Evolutionary conservation across 2,888 invertebrate species (phyloP).

Genomic region (Platynereis dumerilii): DNA sequence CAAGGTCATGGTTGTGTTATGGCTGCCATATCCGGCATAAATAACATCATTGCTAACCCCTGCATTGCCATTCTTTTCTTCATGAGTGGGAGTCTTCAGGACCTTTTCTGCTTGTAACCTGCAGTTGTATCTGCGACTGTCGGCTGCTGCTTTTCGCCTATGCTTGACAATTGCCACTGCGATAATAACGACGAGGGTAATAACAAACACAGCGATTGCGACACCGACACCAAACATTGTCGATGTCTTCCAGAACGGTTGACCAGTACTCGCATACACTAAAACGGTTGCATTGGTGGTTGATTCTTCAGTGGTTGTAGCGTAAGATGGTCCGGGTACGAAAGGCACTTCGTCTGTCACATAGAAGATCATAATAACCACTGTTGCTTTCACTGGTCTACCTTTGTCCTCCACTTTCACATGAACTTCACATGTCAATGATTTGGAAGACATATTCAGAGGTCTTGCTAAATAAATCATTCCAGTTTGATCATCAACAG

Average conservation of each 20-base stretch:
- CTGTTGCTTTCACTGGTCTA: not conserved
- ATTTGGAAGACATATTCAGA: not conserved
- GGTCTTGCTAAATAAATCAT: not conserved
- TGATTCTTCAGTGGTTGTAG: no score
- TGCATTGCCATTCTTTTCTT: not conserved
- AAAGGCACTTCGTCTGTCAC: not conserved
- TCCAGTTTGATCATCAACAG: conserved; percentile 10
- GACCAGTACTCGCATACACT: not conserved
- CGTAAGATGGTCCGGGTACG: not conserved
- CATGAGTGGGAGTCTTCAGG: not conserved
- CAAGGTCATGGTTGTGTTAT: not conserved
- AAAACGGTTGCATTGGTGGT: no score
- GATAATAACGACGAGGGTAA: conserved; percentile 1
- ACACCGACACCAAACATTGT: conserved; percentile 13
- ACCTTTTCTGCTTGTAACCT: conserved; percentile 18
- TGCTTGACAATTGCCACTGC: conserved; percentile 13
- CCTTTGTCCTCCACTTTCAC: not conserved
- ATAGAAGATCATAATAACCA: not conserved
- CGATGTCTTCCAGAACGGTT: conserved; percentile 17
- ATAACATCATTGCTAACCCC: not conserved
- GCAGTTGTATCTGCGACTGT: conserved; percentile 17
- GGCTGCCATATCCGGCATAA: no score
- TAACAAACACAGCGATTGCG: conserved; percentile 12
- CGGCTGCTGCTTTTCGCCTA: conserved; percentile 1
- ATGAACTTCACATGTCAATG: not conserved